A percentile compares a stretch with the other conserved stretches of the same genome.
Conservation (phyloP, 2,888 invertebrate genomes). For the Sylvicola cinctus region DNA sequence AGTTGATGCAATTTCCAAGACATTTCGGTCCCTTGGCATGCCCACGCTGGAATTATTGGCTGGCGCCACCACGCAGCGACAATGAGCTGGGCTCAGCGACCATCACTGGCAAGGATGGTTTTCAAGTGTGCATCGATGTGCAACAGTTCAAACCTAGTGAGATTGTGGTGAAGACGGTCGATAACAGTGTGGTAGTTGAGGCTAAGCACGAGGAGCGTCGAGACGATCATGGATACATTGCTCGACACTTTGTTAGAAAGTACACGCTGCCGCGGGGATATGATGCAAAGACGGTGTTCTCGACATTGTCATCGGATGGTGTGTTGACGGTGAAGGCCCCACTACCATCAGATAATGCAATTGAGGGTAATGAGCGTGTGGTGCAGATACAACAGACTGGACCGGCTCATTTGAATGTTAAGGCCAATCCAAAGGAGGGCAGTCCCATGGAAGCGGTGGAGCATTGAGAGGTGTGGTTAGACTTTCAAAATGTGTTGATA, state of each 20-base stretch:
- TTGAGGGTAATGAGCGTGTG: conserved; percentile 31
- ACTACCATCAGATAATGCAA: conserved; percentile 23
- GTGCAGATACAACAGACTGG: conserved; percentile 58
- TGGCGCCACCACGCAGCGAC: no score
- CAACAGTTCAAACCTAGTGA: conserved; percentile 46
- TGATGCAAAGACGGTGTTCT: conserved; percentile 48
- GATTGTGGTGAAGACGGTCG: conserved; percentile 44
- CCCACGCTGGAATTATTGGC: no score
- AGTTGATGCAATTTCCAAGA: no score
- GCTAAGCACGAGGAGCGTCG: conserved; percentile 50
- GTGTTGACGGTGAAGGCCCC: conserved; percentile 53
- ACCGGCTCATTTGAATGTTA: conserved; percentile 30
- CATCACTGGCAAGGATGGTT: conserved; percentile 45
- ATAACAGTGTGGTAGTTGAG: conserved; percentile 40
- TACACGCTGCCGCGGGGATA: conserved; percentile 47
- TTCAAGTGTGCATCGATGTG: no score
- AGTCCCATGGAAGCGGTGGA: no score
- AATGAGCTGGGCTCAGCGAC: no score
- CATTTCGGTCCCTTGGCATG: no score
- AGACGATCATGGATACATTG: conserved; percentile 53
- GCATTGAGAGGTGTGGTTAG: no score
- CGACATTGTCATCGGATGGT: no score
- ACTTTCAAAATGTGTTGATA: no score
- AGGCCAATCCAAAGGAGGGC: conserved; percentile 6
- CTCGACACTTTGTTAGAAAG: conserved; percentile 55